Evolutionary conservation across 2,888 invertebrate species (phyloP).

Genomic region (Anthrax anthrax): DNA sequence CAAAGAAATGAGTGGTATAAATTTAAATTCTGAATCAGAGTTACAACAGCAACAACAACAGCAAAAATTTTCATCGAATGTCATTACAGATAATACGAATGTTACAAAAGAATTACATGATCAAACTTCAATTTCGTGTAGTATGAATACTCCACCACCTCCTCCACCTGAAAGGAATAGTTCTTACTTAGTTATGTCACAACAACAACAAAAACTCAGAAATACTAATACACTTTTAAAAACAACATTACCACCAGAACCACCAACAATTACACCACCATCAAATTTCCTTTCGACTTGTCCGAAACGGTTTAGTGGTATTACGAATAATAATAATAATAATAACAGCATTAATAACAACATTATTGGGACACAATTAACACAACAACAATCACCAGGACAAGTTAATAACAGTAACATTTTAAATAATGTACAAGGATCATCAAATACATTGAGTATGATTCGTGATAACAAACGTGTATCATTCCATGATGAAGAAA

Average conservation of each 20-base stretch:
- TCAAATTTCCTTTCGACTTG: background rate
- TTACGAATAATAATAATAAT: slow-evolving; percentile 1
- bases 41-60: background rate
- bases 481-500: slow-evolving; percentile 56
- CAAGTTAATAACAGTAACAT: slow-evolving; percentile 14
- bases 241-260: background rate
- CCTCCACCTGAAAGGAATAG: slow-evolving; percentile 79
- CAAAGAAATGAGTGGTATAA: slow-evolving; percentile 25
- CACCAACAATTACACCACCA: background rate
- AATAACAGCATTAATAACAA: slow-evolving; percentile 14
- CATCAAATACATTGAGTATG: slow-evolving; percentile 8
- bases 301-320: background rate
- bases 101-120: slow-evolving; percentile 12
- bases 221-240: background rate
- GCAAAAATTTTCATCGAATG: too few species aligned
- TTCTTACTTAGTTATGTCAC: slow-evolving; percentile 74
- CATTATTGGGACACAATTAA: background rate
- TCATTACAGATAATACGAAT: background rate
- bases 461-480: slow-evolving; percentile 46
- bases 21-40: slow-evolving; percentile 11
- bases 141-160: slow-evolving; percentile 37
- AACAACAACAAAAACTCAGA: slow-evolving; percentile 36
- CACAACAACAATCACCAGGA: background rate
- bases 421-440: background rate
- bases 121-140: background rate